Evolutionary conservation across 2,888 invertebrate species (phyloP).

Genomic region (Spisula subtruncata): DNA sequence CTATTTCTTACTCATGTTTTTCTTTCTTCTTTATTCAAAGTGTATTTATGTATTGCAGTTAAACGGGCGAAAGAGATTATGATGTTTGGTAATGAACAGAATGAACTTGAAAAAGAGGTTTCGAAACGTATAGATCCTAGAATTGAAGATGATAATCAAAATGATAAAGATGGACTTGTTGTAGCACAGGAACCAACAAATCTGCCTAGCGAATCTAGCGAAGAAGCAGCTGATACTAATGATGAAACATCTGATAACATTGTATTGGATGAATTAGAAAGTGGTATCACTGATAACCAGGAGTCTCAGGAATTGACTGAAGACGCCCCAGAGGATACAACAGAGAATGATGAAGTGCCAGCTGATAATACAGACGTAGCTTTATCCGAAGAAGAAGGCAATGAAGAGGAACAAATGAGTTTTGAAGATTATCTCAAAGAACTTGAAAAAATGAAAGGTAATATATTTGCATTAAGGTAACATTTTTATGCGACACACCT

Average conservation of each 20-base stretch:
- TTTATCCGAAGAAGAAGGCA: background rate
- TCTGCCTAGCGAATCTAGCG: slow-evolving; percentile 17
- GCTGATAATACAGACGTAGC: background rate
- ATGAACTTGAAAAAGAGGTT: slow-evolving; percentile 55
- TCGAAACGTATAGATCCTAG: slow-evolving; percentile 57
- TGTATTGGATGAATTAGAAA: slow-evolving; percentile 16
- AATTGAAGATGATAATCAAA: background rate
- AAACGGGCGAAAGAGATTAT: slow-evolving; percentile 76
- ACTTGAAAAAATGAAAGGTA: slow-evolving; percentile 34
- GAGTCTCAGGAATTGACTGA: background rate
- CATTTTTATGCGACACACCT: too few species aligned
- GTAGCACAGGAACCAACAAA: slow-evolving; percentile 35
- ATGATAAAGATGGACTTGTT: slow-evolving; percentile 46
- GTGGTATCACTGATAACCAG: background rate
- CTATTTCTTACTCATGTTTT: background rate
- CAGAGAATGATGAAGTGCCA: background rate
- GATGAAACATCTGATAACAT: slow-evolving; percentile 23
- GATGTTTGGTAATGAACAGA: slow-evolving; percentile 77
- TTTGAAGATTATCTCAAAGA: slow-evolving; percentile 44
- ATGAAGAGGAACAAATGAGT: slow-evolving; percentile 26
- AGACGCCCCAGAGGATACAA: slow-evolving; percentile 8
- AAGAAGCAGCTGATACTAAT: background rate
- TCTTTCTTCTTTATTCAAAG: background rate
- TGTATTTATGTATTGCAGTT: slow-evolving; percentile 65
- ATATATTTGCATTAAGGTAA: background rate